phyloP scores from a whole-genome alignment of 2,113 vertebrate species.

The Saccopteryx bilineata region DNA sequence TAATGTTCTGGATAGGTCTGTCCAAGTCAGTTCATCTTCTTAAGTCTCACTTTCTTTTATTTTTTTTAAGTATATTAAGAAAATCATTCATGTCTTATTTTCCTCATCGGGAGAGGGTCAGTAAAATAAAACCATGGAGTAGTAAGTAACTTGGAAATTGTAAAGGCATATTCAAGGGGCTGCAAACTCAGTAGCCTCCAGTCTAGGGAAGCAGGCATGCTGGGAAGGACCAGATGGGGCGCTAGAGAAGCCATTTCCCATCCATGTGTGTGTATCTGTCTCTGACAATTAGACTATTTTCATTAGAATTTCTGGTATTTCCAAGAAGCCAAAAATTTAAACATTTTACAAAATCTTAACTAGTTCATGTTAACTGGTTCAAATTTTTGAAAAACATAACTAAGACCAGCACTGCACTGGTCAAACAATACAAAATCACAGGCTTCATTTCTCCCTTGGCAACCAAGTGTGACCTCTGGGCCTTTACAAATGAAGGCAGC shows the following conservation, averaged over 20 bases:
- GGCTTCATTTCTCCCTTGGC: not conserved
- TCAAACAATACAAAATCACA: not conserved
- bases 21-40: not conserved
- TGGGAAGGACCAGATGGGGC: not conserved
- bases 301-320: not conserved
- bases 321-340: not conserved
- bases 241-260: not conserved
- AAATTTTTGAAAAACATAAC: not conserved
- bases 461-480: not conserved
- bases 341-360: constrained; percentile 16
- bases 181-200: not conserved
- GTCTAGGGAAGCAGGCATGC: not conserved
- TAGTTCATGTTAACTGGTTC: not conserved
- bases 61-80: not conserved
- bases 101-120: not conserved
- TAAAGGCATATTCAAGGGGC: not conserved
- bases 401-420: not conserved
- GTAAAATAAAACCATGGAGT: not conserved
- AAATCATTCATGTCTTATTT: not conserved
- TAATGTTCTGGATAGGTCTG: not conserved
- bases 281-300: not conserved
- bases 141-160: not conserved
- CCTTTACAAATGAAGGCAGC: not conserved
- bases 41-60: not conserved
- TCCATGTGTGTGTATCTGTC: not conserved